Base-by-base conservation (phyloP, 2,113 vertebrate genomes). In the Carassius gibelio region DNA sequence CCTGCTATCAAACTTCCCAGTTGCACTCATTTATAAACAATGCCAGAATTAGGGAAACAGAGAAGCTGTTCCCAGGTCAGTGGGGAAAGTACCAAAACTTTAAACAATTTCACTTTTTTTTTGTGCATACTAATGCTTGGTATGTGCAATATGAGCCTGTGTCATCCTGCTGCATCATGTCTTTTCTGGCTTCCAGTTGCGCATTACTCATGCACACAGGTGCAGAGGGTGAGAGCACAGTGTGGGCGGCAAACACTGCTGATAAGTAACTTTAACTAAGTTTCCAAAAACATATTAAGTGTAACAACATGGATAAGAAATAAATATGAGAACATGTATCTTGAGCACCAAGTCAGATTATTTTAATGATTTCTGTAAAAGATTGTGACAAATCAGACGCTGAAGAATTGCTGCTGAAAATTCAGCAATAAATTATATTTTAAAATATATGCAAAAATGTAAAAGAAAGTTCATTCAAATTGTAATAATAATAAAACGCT, bases 111-210 rank as follows among this genome's bases (percentile, higher is more conserved):
- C 3, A 15, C 19, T 71, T 72, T 83, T 82, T 26, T 26, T 26
- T 5, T 71, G 38, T 0, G 8, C 55, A 42, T 80, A 83, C 64
- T 71, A 69, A 83, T 34, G 45, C 57, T 34, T 62, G 83, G 59
- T 78, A 72, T 64, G 84, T 71, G 66, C 50, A 62, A 42, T 50
- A 92, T 93, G 92, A 94, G 86, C 92, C 92, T 91, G 94, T 93
- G 82, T 87, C 64, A 87, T 90, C 88, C 90, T 92, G 91, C 90
- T 93, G 90, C 91, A 92, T 93, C 93, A 90, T 81, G 90, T 91
- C 90, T 89, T 55, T 62, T 64, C 77, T 64, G 57, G 68, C 78
- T 64, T 48, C 52, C 11, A 59, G 77, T 64, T 62, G 64, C 9
- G 5, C 50, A 68, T 87, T 76, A 78, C 86, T 85, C 30, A 81